Percentiles rank a stretch among this genome's conserved stretches.
phyloP scores from a whole-genome alignment of 1,140 invertebrate species.

The Scaptodrosophila lebanonensis region DNA sequence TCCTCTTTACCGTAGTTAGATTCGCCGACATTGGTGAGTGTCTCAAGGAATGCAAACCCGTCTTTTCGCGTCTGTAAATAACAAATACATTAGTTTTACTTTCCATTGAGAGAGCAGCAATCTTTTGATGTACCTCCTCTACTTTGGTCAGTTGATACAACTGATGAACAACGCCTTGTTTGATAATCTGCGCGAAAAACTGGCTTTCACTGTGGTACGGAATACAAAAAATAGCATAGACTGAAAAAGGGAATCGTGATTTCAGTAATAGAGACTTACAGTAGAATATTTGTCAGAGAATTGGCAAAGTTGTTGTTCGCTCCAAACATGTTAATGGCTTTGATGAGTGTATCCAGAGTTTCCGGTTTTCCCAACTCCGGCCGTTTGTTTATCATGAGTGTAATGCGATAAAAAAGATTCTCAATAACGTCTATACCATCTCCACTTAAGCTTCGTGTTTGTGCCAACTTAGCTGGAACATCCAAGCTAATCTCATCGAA shows the following conservation, averaged over 20 bases:
- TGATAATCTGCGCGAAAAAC: constrained; percentile 74
- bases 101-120: background rate
- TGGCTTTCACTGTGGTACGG: constrained; percentile 70
- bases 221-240: background rate
- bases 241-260: background rate
- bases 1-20: constrained; percentile 75
- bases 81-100: background rate
- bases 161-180: constrained; percentile 70
- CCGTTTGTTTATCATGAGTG: constrained; percentile 63
- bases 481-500: constrained; percentile 62
- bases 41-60: constrained; percentile 66
- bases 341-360: constrained; percentile 62
- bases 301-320: constrained; percentile 66
- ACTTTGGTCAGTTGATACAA: constrained; percentile 67
- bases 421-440: constrained; percentile 71
- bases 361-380: constrained; percentile 66
- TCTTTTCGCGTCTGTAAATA: constrained; percentile 60
- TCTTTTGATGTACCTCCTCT: constrained; percentile 46
- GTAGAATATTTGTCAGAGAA: constrained; percentile 68
- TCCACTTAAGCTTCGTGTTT: constrained; percentile 38
- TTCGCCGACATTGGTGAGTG: constrained; percentile 70
- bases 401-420: constrained; percentile 69
- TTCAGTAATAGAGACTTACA: constrained; percentile 43
- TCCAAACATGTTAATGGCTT: constrained; percentile 66
- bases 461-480: constrained; percentile 50